Conservation (phyloP, 2,113 vertebrate genomes). For the Triplophysa tibetana region DNA sequence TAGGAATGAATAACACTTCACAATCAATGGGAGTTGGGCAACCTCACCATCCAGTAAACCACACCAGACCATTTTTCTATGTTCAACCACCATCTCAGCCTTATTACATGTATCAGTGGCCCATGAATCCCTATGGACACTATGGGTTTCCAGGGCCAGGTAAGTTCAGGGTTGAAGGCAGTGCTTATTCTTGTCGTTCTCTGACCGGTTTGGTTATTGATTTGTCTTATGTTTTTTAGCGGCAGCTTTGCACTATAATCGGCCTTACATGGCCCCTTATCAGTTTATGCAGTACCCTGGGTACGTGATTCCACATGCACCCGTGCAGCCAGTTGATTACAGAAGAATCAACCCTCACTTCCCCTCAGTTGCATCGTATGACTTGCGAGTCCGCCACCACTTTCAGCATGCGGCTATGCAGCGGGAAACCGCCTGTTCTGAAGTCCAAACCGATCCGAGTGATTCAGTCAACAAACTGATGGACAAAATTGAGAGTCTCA, state of each 20-base stretch:
- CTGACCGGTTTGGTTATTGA: background rate
- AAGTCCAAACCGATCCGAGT: conserved; percentile 60
- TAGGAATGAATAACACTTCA: conserved; percentile 57
- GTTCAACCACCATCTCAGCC: conserved; percentile 63
- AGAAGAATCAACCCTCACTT: conserved; percentile 51
- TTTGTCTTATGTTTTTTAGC: background rate
- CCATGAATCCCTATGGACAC: conserved; percentile 57
- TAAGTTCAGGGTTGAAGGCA: background rate
- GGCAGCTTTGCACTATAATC: conserved; percentile 51
- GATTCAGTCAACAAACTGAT: conserved; percentile 53
- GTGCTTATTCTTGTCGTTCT: background rate
- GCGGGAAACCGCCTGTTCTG: conserved; percentile 55
- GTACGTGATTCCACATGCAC: conserved; percentile 61
- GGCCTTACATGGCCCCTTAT: conserved; percentile 58
- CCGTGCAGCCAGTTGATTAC: conserved; percentile 60
- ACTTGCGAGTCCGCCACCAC: conserved; percentile 53
- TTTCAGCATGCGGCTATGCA: conserved; percentile 47
- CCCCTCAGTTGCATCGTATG: conserved; percentile 40
- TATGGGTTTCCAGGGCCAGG: conserved; percentile 58
- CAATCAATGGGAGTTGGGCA: conserved; percentile 61
- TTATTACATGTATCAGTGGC: conserved; percentile 62
- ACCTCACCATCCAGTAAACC: conserved; percentile 52
- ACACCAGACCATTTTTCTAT: conserved; percentile 65
- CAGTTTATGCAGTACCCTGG: conserved; percentile 62
- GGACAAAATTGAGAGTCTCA: conserved; percentile 44